Conservation (phyloP, 2,797 vertebrate genomes). For the Echiichthys vipera region DNA sequence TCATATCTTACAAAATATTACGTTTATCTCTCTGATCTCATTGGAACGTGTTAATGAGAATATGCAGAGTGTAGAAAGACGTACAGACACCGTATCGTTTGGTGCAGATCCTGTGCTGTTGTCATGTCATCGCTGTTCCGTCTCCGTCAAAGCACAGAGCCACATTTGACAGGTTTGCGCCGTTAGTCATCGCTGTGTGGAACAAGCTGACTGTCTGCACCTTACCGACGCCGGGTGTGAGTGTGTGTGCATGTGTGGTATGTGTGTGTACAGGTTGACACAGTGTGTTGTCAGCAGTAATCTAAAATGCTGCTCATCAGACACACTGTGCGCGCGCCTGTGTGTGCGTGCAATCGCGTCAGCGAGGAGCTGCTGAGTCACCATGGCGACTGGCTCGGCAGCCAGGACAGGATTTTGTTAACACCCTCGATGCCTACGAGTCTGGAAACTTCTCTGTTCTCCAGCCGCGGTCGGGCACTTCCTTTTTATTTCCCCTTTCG, state of each 20-base stretch:
- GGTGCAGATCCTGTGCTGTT: not conserved
- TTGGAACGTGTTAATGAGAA: too few relatives aligned
- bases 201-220: conserved; percentile 39
- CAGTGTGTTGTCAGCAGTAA: conserved; percentile 72
- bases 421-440: conserved; percentile 21
- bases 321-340: conserved; percentile 25
- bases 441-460: not conserved
- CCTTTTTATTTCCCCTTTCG: not conserved
- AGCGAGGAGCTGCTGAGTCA: conserved; percentile 80
- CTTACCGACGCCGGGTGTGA: conserved; percentile 1
- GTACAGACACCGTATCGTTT: not conserved
- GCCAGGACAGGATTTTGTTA: conserved; percentile 61
- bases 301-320: conserved; percentile 64
- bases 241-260: conserved; percentile 5
- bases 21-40: too few relatives aligned
- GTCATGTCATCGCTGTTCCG: conserved; percentile 3
- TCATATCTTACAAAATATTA: too few relatives aligned
- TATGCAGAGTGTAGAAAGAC: too few relatives aligned
- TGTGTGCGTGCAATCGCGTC: conserved; percentile 46
- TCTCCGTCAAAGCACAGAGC: not conserved
- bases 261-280: conserved; percentile 29
- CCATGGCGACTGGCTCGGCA: conserved; percentile 69
- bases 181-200: conserved; percentile 17
- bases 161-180: conserved; percentile 24
- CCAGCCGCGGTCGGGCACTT: not conserved